Conservation (phyloP, 2,113 vertebrate genomes). For the Rhea pennata region DNA sequence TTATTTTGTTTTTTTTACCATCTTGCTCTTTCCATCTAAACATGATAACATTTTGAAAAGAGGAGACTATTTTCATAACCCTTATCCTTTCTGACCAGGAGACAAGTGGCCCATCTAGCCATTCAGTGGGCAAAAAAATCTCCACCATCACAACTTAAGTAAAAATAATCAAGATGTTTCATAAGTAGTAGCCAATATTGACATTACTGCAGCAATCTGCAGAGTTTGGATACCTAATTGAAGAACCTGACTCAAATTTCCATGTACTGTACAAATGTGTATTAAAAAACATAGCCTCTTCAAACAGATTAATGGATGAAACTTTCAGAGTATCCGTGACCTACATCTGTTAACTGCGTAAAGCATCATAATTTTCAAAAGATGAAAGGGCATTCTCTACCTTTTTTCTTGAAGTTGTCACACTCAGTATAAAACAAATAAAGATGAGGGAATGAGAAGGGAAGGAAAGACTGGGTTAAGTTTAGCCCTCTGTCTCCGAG, state of each 20-base stretch:
- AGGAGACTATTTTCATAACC: background rate
- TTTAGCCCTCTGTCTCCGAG: background rate
- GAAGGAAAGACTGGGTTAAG: background rate
- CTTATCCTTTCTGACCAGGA: background rate
- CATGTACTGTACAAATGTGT: background rate
- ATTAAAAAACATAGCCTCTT: constrained; percentile 1
- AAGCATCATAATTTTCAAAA: constrained; percentile 5
- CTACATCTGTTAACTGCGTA: background rate
- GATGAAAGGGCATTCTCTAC: background rate
- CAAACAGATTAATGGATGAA: constrained; percentile 42
- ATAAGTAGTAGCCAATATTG: background rate
- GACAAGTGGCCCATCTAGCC: background rate
- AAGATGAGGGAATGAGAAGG: background rate
- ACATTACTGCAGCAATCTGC: background rate
- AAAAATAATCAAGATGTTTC: background rate
- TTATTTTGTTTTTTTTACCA: background rate
- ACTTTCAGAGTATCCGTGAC: background rate
- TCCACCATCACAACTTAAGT: background rate
- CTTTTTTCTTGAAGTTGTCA: background rate
- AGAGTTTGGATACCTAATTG: background rate
- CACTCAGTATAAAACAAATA: background rate
- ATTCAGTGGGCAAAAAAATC: background rate
- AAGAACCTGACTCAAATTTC: background rate
- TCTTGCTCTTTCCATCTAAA: background rate
- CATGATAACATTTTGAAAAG: background rate